Base-by-base conservation (phyloP, 2,888 invertebrate genomes). In the Folsomia manolachei region DNA sequence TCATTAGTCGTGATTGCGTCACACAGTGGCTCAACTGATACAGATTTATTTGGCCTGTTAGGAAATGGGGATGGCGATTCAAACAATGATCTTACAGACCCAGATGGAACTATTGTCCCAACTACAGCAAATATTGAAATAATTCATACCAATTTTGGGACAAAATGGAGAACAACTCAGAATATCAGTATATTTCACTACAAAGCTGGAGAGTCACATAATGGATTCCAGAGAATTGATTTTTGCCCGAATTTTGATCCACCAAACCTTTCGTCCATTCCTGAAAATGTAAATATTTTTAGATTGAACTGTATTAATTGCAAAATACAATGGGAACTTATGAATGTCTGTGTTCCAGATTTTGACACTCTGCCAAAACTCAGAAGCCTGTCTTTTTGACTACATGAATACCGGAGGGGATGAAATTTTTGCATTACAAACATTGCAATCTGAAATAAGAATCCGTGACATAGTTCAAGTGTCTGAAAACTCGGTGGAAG, bases 71-170 rank as follows among this genome's bases (percentile, higher is more conserved):
- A 73, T 21, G 70, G 73, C 4, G 24, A 63, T 18, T 9, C 4
- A 11, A 68, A 70, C 1, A 73, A 73, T 23, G 73, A 73, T 39
- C 25, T 73, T 2, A 70, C 14, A 23, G 19, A 14, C 4, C 70
- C 70, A 9, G 24, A 53, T 26, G 71, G 71, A 11, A 24, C 19
- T 1, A n/a, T 21, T 21, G 51, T 62, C 1, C 68, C 70, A 1
- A 18, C 52, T 27, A 75, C 27, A 19, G 56, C 70, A 14, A 61
- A 53, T 7, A 24, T 24, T n/a, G 14, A 62, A 64, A 19, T 26
- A 4, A 75, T 75, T 26, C 75, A 75, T 25, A 53, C 63, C 19
- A 26, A 70, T 4, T 75, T 75, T 27, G 75, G 75, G 4, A 18
- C 70, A 1, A 19, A 52, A 14, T 75, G 75, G 75, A 69, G 53